Conservation (phyloP, 1,140 invertebrate species). For the Drosophila micromelanica region DNA sequence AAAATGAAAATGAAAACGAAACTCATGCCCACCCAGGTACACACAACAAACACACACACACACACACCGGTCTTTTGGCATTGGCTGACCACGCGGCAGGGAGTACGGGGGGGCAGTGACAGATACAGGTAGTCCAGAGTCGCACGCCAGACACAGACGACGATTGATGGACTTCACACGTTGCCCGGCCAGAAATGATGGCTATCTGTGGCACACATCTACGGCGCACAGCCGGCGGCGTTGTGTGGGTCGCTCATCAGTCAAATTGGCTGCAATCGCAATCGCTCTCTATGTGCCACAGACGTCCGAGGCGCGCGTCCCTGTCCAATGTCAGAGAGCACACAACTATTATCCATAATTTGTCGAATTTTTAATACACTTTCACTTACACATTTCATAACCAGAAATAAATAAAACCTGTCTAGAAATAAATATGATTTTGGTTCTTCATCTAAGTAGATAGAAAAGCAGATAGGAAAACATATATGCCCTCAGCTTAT, state of each 20-base stretch:
- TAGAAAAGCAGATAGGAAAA: too few relatives aligned
- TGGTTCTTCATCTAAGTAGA: too few relatives aligned
- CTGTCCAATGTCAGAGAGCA: not conserved
- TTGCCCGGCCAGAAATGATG: constrained; percentile 58
- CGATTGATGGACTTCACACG: constrained; percentile 76
- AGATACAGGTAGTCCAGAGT: constrained; percentile 37
- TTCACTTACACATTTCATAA: not conserved
- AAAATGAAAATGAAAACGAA: constrained; percentile 79
- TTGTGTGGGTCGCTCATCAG: constrained; percentile 77
- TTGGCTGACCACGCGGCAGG: constrained; percentile 26
- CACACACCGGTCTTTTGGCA: constrained; percentile 13
- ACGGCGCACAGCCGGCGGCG: constrained; percentile 41
- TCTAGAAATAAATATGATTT: too few relatives aligned
- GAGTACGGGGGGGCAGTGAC: not conserved
- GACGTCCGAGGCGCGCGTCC: not conserved
- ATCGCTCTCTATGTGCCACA: constrained; percentile 34
- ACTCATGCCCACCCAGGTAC: constrained; percentile 69
- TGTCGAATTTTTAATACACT: constrained; percentile 3
- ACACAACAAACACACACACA: too few relatives aligned
- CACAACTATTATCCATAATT: not conserved
- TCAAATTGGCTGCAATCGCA: constrained; percentile 71
- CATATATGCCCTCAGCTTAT: too few relatives aligned
- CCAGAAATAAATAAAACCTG: too few relatives aligned
- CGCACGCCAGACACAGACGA: constrained; percentile 65
- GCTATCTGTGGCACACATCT: constrained; percentile 67